These are phyloP conservation scores for Cuniculus paca DNA, from an alignment of 2,797 vertebrate genomes.

Conservation along the genomic window DNA sequence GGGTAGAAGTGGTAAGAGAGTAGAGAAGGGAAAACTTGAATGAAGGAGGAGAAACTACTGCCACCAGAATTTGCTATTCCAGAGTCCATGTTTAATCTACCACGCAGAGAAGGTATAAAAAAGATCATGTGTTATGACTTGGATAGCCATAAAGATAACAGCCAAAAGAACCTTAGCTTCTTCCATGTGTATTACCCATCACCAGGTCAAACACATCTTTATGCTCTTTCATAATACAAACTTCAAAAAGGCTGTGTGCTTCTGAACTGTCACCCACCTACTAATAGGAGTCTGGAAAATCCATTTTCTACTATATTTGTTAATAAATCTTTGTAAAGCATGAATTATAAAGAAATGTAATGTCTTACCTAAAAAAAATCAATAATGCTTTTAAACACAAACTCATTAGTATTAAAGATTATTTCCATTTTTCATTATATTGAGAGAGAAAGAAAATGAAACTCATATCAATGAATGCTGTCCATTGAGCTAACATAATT, in stretches of 20 bases:
- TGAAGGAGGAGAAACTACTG: neutral
- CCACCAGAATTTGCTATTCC: neutral
- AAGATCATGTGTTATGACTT: neutral
- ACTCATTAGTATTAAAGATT: slow-evolving; percentile 80
- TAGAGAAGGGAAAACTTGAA: neutral
- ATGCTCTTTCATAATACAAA: neutral
- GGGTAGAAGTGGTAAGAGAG: too few relatives aligned
- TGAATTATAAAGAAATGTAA: slow-evolving; percentile 78
- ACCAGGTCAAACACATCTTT: neutral
- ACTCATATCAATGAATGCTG: slow-evolving; percentile 58
- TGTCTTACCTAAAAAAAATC: slow-evolving; percentile 76
- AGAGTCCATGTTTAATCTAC: fast-evolving
- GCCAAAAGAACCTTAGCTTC: neutral
- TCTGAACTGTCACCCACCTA: neutral
- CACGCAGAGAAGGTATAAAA: neutral
- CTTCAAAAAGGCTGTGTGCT: neutral
- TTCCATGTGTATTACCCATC: neutral
- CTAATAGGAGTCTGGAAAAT: slow-evolving; percentile 68
- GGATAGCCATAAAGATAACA: neutral
- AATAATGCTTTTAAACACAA: slow-evolving; percentile 82
- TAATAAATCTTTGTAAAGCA: slow-evolving; percentile 82
- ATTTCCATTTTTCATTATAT: slow-evolving; percentile 80
- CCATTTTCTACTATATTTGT: slow-evolving; percentile 71
- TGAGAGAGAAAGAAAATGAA: slow-evolving; percentile 73
- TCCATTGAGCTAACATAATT: slow-evolving; percentile 29